Evolutionary conservation across 2,797 vertebrate genomes (phyloP), one percentile per base, ranked within the genome.

Genomic region (Lepidocolaptes lacrymiger): DNA sequence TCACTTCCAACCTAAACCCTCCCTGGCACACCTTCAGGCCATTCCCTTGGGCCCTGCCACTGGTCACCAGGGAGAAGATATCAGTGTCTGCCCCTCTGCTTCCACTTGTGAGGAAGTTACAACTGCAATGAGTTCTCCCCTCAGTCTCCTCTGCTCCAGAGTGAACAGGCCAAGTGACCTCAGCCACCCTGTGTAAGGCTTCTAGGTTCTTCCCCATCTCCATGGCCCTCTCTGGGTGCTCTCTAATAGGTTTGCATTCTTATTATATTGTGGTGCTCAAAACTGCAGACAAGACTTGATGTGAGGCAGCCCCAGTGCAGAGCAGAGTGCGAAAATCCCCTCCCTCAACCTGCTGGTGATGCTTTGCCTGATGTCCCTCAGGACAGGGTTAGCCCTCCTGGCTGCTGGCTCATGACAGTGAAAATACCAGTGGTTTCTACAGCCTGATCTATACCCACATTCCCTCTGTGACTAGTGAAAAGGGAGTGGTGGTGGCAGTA

Each of bases 261-360:
- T 51, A 7, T 1, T 3, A 43, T 14, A 49, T 8, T 27, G 13
- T 18, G 16, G 27, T 9, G 41, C n/a, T 16, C n/a, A 51, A 10
- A 76, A 8, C 37, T 22, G 16, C 28, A 10, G 19, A 12, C 5
- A n/a, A 6, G 7, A 13, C 9, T 39, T 9, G 6, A 49, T 23
- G 19, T 24, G 55, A 69, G 49, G 55, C 41, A 0, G 0, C 7
- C 8, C 23, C 61, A 48, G 27, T 0, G 8, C 27, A 82, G 71
- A 62, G 56, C 32, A 63, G 36, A 71, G 36, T 0, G 0, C 24
- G 20, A 63, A 43, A 83, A 34, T 51, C 11, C 19, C 20, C 24
- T 71, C 11, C 17, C 17, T 51, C 27, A 9, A n/a, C 24, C 0
- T 0, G 27, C 20, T 44, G 36, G 6, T 0, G 0, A 51, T 51